phyloP scores from a whole-genome alignment of 2,797 vertebrate species.

The Melopsittacus undulatus region DNA sequence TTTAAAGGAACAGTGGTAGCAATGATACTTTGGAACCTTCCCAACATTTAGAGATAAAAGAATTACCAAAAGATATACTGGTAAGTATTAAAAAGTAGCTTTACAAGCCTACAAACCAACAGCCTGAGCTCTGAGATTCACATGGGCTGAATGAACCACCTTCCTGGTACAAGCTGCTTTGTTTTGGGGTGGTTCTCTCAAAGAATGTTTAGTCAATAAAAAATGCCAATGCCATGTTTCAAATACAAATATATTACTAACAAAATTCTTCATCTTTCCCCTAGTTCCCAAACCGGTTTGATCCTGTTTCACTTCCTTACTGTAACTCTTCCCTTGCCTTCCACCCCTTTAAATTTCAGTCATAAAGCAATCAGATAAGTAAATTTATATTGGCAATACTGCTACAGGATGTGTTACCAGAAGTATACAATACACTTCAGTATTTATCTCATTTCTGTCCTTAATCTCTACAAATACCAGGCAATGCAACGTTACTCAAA shows the following conservation, averaged over 20 bases:
- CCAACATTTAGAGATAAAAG: neutral
- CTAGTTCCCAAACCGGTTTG: neutral
- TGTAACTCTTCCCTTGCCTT: neutral
- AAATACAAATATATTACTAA: slow-evolving; percentile 30
- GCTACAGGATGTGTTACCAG: neutral
- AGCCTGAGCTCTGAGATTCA: neutral
- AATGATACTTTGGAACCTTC: neutral
- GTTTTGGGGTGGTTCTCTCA: neutral
- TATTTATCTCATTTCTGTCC: neutral
- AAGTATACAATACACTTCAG: neutral
- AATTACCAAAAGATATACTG: neutral
- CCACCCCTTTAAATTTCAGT: neutral
- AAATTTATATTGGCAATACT: neutral
- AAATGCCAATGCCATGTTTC: slow-evolving; percentile 5
- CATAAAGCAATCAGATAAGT: neutral
- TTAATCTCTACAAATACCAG: neutral
- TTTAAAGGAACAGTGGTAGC: neutral
- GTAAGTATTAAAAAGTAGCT: neutral
- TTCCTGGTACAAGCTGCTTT: neutral
- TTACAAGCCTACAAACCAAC: neutral
- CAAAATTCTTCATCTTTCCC: slow-evolving; percentile 5
- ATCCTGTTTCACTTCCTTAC: neutral
- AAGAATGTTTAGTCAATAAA: slow-evolving; percentile 40
- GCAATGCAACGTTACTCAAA: neutral
- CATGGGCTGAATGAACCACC: neutral